Evolutionary conservation across 2,888 invertebrate genomes (phyloP).

Genomic region (Plebejus melissa): DNA sequence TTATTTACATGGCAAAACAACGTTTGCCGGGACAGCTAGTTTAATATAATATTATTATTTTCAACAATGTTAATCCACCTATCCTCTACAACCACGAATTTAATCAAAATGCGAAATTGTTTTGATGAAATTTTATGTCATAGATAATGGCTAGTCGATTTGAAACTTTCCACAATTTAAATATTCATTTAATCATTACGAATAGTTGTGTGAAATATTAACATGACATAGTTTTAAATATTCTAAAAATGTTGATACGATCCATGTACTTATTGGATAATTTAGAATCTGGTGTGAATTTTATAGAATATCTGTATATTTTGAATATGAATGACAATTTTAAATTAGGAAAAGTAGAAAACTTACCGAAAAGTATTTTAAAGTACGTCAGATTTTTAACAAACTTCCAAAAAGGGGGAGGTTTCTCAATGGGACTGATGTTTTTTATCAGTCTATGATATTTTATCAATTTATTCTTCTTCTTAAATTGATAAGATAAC

Average conservation of each 20-base stretch:
- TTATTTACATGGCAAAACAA: too few relatives aligned
- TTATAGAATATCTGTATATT: too few relatives aligned
- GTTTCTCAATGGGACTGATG: too few relatives aligned
- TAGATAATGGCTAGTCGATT: not conserved
- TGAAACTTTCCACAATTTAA: slow-evolving; percentile 11
- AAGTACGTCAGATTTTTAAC: too few relatives aligned
- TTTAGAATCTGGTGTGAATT: not conserved
- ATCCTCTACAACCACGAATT: not conserved
- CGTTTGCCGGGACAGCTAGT: too few relatives aligned
- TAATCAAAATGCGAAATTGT: slow-evolving; percentile 12
- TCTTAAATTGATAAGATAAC: too few relatives aligned
- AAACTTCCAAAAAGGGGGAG: too few relatives aligned
- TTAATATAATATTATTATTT: not conserved
- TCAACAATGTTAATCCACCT: not conserved
- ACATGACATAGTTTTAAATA: not conserved
- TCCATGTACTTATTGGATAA: not conserved
- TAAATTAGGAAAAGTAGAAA: too few relatives aligned
- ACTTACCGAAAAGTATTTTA: too few relatives aligned
- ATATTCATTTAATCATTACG: slow-evolving; percentile 19
- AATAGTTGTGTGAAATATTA: slow-evolving; percentile 17
- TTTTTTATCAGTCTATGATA: too few relatives aligned
- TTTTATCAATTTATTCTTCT: too few relatives aligned
- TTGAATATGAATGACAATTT: too few relatives aligned
- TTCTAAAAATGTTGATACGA: not conserved
- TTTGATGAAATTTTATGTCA: slow-evolving; percentile 5